These are phyloP conservation scores for Cryptops parisi DNA, from an alignment of 2,888 invertebrate genomes.

Conservation along the genomic window DNA sequence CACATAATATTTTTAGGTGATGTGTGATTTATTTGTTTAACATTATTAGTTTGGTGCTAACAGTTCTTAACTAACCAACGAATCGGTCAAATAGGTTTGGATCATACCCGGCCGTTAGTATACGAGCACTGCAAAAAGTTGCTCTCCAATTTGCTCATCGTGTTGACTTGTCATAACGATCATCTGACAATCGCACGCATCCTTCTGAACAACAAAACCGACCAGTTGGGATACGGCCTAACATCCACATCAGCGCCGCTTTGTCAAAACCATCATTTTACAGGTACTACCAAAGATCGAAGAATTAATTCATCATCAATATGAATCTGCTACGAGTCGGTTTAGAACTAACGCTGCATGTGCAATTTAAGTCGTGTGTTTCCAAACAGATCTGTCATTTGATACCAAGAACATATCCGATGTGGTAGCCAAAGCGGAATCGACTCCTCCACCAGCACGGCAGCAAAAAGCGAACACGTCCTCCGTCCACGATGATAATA, in stretches of 20 bases:
- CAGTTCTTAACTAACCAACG: too few species aligned
- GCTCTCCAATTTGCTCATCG: constrained; percentile 76
- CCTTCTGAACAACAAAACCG: constrained; percentile 59
- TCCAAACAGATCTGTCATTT: background rate
- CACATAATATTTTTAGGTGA: constrained; percentile 69
- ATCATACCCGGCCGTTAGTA: constrained; percentile 71
- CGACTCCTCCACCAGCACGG: background rate
- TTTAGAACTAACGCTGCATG: too few species aligned
- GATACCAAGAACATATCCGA: background rate
- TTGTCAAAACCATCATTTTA: constrained; percentile 54
- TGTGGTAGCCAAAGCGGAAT: background rate
- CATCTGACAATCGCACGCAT: constrained; percentile 74
- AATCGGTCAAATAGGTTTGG: too few species aligned
- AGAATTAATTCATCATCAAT: too few species aligned
- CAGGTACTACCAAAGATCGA: too few species aligned
- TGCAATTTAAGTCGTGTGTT: too few species aligned
- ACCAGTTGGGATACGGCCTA: constrained; percentile 55
- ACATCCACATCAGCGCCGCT: constrained; percentile 54
- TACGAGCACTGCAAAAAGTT: constrained; percentile 90
- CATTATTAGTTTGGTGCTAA: too few species aligned
- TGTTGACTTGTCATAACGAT: constrained; percentile 76
- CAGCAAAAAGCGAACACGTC: background rate
- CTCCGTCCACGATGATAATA: background rate
- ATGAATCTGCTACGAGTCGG: too few species aligned
- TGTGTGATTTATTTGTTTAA: too few species aligned